Base-by-base conservation (phyloP, 53 echinoderm and acorn worm species). In the Holothuria leucospilota region DNA sequence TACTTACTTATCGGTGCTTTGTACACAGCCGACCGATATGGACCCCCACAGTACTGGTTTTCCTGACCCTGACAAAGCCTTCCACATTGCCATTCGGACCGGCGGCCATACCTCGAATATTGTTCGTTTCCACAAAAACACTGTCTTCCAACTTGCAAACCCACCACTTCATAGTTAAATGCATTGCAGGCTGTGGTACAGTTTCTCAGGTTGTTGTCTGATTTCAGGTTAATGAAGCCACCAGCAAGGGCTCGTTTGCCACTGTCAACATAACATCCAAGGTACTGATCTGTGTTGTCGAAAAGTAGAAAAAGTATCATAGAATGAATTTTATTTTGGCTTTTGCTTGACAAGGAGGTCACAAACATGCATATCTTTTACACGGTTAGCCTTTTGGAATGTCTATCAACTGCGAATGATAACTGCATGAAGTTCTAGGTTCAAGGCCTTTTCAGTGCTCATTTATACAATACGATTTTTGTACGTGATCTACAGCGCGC, bases 61-160 rank as follows among this genome's bases (percentile, higher is more conserved):
- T 72, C 40, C 46, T 72, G 72, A 21, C 72, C 72, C 30, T 46
- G 7, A 12, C 72, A 72, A 14, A n/a, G 21, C 6, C 40, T 41
- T 39, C 39, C 39, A 39, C 72, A 72, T 39, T 72, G 39, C 72
- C 72, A 72, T 23, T 72, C 72, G 1, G 72, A 24, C 23, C 42
- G 42, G 30, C 42, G 72, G 18, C 72, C 72, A 21, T 72, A 72
- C 23, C 42, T 39, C 38, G 34, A 30, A 20, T 72, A 72, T 13
- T 41, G 34, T 20, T 72, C 72, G 21, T 72, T 72, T 46, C 72
- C 72, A 39, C 72, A 72, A 24, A 39, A 72, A 72, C 72, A 72
- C 13, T 72, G 40, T 18, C 16, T 0, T 14, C n/a, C 20, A 46
- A 18, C 15, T 39, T 72, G 72, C 29, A 72, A 39, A 20, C 72